These are phyloP conservation scores for Eucidaris tribuloides DNA, from an alignment of 35 echinoderm and acorn worm genomes.

Conservation along the genomic window DNA sequence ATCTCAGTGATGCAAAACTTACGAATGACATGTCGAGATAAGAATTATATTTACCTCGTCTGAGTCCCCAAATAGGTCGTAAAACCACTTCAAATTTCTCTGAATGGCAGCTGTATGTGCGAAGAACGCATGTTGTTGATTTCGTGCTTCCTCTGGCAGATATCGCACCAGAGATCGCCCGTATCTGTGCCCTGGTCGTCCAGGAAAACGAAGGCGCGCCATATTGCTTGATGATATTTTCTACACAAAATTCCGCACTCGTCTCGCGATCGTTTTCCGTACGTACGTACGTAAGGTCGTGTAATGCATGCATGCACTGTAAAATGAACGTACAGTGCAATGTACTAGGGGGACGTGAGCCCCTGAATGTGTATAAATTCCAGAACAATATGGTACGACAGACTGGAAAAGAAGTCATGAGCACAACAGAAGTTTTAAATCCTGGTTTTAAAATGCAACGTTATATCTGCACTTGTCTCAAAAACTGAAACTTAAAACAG, in stretches of 20 bases:
- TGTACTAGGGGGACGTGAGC: neutral
- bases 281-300: too few species aligned
- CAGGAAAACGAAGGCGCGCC: slow-evolving; percentile 87
- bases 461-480: too few species aligned
- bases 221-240: slow-evolving; percentile 46
- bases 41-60: slow-evolving; percentile 94
- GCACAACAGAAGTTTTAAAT: too few species aligned
- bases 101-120: slow-evolving; percentile 82
- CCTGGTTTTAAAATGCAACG: too few species aligned
- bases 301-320: neutral
- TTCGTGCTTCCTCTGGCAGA: slow-evolving; percentile 73
- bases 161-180: slow-evolving; percentile 79
- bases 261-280: too few species aligned
- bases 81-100: slow-evolving; percentile 88
- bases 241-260: neutral
- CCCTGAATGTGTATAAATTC: slow-evolving; percentile 2
- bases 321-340: neutral
- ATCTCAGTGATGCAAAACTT: too few species aligned
- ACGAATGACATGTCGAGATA: too few species aligned
- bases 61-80: slow-evolving; percentile 91
- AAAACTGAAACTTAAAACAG: too few species aligned
- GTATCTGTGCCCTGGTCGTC: slow-evolving; percentile 85
- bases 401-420: too few species aligned
- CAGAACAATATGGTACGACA: too few species aligned
- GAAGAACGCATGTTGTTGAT: slow-evolving; percentile 58